Evolutionary conservation across 2,888 invertebrate genomes (phyloP).

Genomic region (Lasioglossum vierecki): DNA sequence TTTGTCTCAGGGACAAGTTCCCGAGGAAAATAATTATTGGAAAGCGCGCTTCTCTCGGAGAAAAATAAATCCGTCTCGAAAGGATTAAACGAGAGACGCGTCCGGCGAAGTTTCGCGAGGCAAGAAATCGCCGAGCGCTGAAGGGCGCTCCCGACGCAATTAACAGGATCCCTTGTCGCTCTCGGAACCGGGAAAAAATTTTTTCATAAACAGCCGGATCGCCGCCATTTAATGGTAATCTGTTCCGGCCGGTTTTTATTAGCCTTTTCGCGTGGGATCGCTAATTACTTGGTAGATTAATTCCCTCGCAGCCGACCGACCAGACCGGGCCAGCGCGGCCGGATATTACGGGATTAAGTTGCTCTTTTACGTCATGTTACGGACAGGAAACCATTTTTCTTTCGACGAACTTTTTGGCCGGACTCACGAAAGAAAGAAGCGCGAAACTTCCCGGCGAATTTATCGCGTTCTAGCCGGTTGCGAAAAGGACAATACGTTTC

Average conservation of each 20-base stretch:
- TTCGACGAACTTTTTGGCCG: not conserved
- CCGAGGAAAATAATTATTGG: not conserved
- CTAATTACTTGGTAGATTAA: constrained; percentile 58
- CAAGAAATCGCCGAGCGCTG: not conserved
- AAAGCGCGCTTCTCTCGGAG: not conserved
- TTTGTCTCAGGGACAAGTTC: not conserved
- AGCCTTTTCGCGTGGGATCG: constrained; percentile 24
- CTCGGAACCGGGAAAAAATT: constrained; percentile 17
- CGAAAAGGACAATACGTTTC: constrained; percentile 48
- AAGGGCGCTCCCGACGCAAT: constrained; percentile 3
- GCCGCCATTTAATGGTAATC: constrained; percentile 42
- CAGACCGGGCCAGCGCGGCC: not conserved
- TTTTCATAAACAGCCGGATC: constrained; percentile 44
- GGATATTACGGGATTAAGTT: constrained; percentile 58
- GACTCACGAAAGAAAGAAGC: constrained; percentile 12
- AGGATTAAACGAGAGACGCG: not conserved
- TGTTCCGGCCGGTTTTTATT: constrained; percentile 22
- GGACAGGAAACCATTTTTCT: constrained; percentile 48
- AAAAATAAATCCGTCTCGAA: not conserved
- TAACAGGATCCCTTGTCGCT: constrained; percentile 8
- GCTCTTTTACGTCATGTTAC: constrained; percentile 50
- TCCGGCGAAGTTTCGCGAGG: not conserved
- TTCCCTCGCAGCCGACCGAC: constrained; percentile 13
- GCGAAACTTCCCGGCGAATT: constrained; percentile 46
- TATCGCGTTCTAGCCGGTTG: constrained; percentile 51